Evolutionary conservation across 2,113 vertebrate species (phyloP), one percentile per base, ranked within the genome.

Genomic region (Gobio gobio): DNA sequence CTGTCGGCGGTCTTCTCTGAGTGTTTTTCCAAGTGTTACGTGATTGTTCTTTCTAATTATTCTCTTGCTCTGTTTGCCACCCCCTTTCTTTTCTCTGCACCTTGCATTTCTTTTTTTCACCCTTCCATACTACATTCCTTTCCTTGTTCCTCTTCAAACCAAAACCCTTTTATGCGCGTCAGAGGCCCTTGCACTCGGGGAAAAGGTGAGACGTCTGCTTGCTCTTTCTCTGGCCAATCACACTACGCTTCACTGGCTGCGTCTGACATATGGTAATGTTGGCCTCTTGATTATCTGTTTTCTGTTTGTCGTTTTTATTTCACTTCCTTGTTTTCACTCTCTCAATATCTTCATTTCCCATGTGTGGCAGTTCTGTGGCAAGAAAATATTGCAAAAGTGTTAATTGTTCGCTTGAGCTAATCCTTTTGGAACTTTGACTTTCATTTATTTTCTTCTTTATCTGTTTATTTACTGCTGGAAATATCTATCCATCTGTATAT

Each of bases 141-240:
- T 90, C 91, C 90, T 78, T 78, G 83, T 88, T 82, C 82, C 68
- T 78, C 75, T 85, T 91, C 63, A 89, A 89, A 93, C 89, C 90
- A 90, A 64, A 6, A 94, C 82, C 86, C 88, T 92, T 91, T 94
- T 95, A 87, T 96, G 93, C 94, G 95, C 96, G 93, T 95, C 95
- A 95, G 96, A 94, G 95, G 93, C 95, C 78, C 94, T 96, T 88
- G 93, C 93, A 94, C 95, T 95, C 91, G 95, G 94, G 94, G 85
- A 92, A 91, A 94, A 93, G 93, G 91, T 93, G 92, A 92, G 93
- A 93, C 93, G 89, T 89, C 94, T 91, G 90, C 94, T 88, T 93
- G 93, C 94, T 94, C 73, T 88, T 92, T 94, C 90, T 93, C 84
- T 77, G 84, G 85, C 90, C 90, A 91, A 85, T 93, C 84, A 80